phyloP scores from a whole-genome alignment of 2,797 vertebrate genomes.

The Vireo griseus region DNA sequence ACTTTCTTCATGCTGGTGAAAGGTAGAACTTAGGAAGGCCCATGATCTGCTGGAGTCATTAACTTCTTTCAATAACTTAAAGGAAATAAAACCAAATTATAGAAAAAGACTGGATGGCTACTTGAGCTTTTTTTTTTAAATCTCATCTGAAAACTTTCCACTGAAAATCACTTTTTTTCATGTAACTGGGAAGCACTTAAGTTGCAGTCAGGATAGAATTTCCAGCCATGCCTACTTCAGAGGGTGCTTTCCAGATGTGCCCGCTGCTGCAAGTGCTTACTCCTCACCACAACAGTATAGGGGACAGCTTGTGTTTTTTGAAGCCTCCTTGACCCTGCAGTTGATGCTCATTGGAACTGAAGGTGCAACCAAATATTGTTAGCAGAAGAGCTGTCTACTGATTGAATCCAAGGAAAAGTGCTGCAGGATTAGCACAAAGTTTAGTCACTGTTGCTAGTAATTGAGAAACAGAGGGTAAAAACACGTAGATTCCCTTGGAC shows the following conservation, averaged over 20 bases:
- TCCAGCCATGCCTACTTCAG: not conserved
- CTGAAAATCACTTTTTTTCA: not conserved
- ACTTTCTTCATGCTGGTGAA: not conserved
- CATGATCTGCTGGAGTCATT: not conserved
- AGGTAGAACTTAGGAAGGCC: not conserved
- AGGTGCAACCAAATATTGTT: not conserved
- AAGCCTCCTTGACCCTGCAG: not conserved
- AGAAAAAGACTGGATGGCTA: not conserved
- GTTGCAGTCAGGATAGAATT: not conserved
- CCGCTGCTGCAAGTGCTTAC: not conserved
- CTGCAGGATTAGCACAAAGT: too few relatives aligned
- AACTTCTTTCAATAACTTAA: not conserved
- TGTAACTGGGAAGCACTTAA: not conserved
- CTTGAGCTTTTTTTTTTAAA: rapidly evolving
- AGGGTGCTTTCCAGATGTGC: not conserved
- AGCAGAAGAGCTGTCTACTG: not conserved
- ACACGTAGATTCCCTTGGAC: too few relatives aligned
- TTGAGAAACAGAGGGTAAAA: too few relatives aligned
- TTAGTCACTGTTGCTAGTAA: too few relatives aligned
- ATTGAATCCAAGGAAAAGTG: not conserved
- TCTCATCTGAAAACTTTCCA: not conserved
- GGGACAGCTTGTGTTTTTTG: not conserved
- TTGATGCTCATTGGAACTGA: not conserved
- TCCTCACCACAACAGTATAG: not conserved
- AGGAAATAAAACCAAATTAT: not conserved